Evolutionary conservation across 2,888 invertebrate genomes (phyloP).

Genomic region (Cyrtodaria siliqua): DNA sequence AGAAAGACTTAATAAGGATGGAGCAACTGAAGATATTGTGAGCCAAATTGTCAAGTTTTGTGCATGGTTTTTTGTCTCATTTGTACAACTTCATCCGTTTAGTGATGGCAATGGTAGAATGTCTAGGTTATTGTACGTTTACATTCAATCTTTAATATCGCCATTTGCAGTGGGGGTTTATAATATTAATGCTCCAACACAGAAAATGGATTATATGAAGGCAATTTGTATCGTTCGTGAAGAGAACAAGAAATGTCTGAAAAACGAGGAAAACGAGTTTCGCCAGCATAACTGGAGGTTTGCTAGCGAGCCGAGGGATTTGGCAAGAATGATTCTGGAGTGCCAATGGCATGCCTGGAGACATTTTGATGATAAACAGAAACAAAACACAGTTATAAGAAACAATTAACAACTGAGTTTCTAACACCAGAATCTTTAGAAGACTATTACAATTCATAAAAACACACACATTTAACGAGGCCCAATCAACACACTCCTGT

Average conservation of each 20-base stretch:
- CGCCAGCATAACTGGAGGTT: not conserved
- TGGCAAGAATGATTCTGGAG: not conserved
- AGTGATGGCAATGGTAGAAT: conserved; percentile 2
- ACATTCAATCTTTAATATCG: not conserved
- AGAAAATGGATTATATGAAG: not conserved
- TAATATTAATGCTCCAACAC: not conserved
- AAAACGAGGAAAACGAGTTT: not conserved
- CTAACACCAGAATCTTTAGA: too few species aligned
- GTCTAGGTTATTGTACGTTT: not conserved
- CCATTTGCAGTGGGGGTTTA: conserved; percentile 1
- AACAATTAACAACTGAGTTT: too few species aligned
- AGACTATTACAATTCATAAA: too few species aligned
- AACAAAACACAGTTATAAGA: too few species aligned
- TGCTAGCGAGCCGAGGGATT: not conserved
- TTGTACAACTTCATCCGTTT: not conserved
- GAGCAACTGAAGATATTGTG: not conserved
- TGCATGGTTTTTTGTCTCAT: not conserved
- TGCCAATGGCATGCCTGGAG: not conserved
- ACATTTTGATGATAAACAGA: not conserved
- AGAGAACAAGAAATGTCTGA: not conserved
- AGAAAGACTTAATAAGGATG: not conserved
- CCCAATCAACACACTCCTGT: too few species aligned
- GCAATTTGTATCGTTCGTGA: not conserved
- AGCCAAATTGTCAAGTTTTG: not conserved
- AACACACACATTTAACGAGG: too few species aligned